A percentile compares a stretch with the other conserved stretches of the same genome.
Evolutionary conservation across 1,140 invertebrate genomes (phyloP).

Genomic region (Pseudomyrmex flavicornis): DNA sequence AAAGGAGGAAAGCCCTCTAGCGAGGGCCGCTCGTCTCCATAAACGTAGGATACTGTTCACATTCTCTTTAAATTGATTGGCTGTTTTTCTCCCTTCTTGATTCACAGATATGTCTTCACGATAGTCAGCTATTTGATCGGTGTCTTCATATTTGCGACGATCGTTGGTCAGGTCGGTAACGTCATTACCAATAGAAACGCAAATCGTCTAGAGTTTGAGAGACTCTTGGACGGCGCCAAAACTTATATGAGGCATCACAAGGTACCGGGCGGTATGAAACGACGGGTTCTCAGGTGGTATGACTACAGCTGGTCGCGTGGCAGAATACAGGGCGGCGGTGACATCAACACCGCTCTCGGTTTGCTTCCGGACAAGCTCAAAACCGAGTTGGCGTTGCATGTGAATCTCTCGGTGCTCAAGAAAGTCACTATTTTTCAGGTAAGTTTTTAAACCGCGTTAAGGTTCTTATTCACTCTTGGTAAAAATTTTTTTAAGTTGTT

Average conservation of each 20-base stretch:
- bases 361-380: conserved; percentile 98
- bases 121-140: conserved; percentile 98
- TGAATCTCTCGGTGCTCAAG: conserved; percentile 97
- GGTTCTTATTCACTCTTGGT: no score
- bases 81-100: conserved; percentile 78
- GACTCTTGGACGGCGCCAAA: conserved; percentile 97
- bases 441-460: conserved; percentile 55
- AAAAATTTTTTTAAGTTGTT: no score
- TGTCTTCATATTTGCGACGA: conserved; percentile 99
- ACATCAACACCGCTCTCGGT: conserved; percentile 97
- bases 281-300: conserved; percentile 97
- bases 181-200: conserved; percentile 98
- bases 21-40: conserved; percentile 82
- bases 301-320: conserved; percentile 99
- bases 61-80: conserved; percentile 76
- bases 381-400: conserved; percentile 97
- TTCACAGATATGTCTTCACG: conserved; percentile 97
- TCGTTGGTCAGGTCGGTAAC: conserved; percentile 98
- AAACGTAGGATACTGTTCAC: conserved; percentile 71
- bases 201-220: conserved; percentile 97
- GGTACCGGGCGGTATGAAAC: conserved; percentile 97
- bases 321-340: conserved; percentile 97
- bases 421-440: conserved; percentile 90
- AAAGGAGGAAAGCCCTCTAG: conserved; percentile 82
- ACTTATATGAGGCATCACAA: conserved; percentile 99